phyloP scores from a whole-genome alignment of 1,140 invertebrate species.

The Drosophila nasuta region DNA sequence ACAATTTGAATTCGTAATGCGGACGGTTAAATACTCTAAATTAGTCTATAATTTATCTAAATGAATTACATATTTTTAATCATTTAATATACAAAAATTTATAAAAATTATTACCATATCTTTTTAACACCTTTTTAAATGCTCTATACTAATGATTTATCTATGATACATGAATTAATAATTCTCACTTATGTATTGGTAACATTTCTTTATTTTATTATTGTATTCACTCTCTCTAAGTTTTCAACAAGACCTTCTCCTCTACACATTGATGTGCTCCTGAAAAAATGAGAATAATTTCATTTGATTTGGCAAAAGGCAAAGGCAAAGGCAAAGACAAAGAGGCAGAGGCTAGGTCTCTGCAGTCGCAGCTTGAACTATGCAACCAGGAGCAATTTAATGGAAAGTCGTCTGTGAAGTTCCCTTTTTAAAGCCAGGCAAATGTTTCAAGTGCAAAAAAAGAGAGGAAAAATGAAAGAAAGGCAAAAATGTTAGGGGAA shows the following conservation, averaged over 20 bases:
- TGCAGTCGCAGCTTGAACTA: conserved; percentile 32
- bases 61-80: too few relatives aligned
- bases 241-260: too few relatives aligned
- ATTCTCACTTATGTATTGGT: too few relatives aligned
- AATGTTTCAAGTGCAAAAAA: conserved; percentile 72
- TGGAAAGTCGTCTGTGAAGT: conserved; percentile 69
- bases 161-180: background rate
- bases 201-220: too few relatives aligned
- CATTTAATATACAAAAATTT: too few relatives aligned
- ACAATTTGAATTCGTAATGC: background rate
- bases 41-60: too few relatives aligned
- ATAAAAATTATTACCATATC: too few relatives aligned
- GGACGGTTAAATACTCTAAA: background rate
- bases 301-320: conserved; percentile 50
- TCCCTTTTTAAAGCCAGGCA: conserved; percentile 64
- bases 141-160: too few relatives aligned
- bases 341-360: background rate
- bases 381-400: conserved; percentile 61
- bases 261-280: background rate
- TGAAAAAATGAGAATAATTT: conserved; percentile 50
- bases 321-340: background rate
- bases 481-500: conserved; percentile 17
- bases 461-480: conserved; percentile 39
- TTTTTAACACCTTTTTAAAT: too few relatives aligned
- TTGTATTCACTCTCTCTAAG: background rate